phyloP scores from a whole-genome alignment of 2,797 vertebrate species.

The Microchirus variegatus region DNA sequence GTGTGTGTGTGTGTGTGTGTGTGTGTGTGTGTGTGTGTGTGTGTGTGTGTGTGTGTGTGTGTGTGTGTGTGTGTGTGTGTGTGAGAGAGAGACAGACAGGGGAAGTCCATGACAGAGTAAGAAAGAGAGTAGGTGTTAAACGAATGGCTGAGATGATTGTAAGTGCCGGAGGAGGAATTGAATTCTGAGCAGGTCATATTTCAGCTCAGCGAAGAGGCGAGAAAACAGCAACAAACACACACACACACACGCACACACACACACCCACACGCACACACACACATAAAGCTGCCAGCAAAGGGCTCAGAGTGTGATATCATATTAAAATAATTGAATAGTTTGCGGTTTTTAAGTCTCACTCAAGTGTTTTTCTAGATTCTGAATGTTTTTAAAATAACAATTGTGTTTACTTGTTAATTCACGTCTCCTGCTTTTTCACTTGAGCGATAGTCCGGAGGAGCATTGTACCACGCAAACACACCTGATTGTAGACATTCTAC shows the following conservation, averaged over 20 bases:
- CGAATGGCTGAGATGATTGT: slow-evolving; percentile 67
- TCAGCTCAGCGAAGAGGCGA: slow-evolving; percentile 31
- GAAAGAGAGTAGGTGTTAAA: slow-evolving; percentile 46
- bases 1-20: too few species aligned
- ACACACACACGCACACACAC: slow-evolving; percentile 16
- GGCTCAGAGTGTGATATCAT: background rate
- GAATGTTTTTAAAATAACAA: background rate
- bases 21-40: slow-evolving; percentile 12
- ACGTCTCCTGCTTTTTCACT: too few species aligned
- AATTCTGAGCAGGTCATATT: slow-evolving; percentile 65
- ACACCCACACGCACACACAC: slow-evolving; percentile 9
- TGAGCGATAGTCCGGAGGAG: too few species aligned
- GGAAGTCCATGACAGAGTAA: slow-evolving; percentile 34
- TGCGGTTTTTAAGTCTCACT: background rate
- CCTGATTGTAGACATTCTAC: too few species aligned
- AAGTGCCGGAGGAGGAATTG: slow-evolving; percentile 57
- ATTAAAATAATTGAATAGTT: background rate
- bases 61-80: slow-evolving; percentile 16
- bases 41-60: slow-evolving; percentile 16
- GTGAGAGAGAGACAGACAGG: slow-evolving; percentile 8
- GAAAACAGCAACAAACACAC: background rate
- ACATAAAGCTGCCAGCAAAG: background rate
- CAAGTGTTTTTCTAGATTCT: background rate
- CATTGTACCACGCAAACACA: too few species aligned
- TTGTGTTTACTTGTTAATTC: too few species aligned